These are phyloP conservation scores for Apantesis nais DNA, from an alignment of 2,888 invertebrate species.

Conservation along the genomic window DNA sequence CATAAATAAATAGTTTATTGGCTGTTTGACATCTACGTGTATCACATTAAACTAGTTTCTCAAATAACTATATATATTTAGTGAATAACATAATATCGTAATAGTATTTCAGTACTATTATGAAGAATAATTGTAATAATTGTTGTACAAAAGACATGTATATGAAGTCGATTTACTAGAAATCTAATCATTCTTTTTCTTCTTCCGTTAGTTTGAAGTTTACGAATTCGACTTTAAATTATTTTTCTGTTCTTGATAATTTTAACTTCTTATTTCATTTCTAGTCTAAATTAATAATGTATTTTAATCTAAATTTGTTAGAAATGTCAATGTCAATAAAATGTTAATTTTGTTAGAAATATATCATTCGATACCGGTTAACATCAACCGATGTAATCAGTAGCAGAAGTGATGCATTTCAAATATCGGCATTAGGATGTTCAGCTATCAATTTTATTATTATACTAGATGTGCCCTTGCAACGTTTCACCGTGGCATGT, in stretches of 20 bases:
- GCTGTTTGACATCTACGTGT: slow-evolving; percentile 51
- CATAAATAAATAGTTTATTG: slow-evolving; percentile 64
- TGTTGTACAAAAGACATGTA: background rate
- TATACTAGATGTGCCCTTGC: too few species aligned
- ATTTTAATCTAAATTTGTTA: background rate
- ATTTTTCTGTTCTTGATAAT: background rate
- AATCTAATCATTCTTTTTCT: background rate
- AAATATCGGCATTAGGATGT: background rate
- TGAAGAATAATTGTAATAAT: background rate
- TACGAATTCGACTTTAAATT: background rate
- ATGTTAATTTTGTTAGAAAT: background rate
- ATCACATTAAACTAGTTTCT: slow-evolving; percentile 46
- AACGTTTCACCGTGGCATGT: too few species aligned
- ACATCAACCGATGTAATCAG: background rate
- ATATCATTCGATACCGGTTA: background rate
- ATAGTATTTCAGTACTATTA: background rate
- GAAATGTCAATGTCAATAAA: too few species aligned
- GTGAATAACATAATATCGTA: background rate
- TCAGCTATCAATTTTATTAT: background rate
- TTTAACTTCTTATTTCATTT: background rate
- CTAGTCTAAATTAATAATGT: background rate
- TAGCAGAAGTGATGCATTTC: background rate
- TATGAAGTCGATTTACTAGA: background rate
- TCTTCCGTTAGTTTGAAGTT: background rate
- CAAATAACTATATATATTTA: slow-evolving; percentile 2